Percentiles rank a stretch among this genome's conserved stretches.
phyloP scores from a whole-genome alignment of 2,113 vertebrate species.

The Tupaia tana region DNA sequence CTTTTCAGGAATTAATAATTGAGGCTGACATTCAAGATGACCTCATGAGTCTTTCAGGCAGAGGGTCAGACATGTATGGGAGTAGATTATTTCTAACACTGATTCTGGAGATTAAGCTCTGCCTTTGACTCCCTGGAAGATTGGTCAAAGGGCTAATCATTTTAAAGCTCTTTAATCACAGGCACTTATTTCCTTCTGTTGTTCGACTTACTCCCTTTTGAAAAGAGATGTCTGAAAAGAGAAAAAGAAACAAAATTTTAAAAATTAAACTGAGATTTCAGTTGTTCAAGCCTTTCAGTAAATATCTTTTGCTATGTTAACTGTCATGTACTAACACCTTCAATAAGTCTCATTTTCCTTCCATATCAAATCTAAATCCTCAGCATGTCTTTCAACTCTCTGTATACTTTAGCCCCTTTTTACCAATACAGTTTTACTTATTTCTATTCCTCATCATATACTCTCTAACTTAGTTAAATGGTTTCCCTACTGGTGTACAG shows the following conservation, averaged over 20 bases:
- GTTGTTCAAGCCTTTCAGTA: conserved; percentile 50
- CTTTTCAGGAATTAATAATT: conserved; percentile 62
- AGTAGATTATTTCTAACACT: conserved; percentile 55
- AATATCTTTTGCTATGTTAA: conserved; percentile 62
- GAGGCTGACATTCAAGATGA: conserved; percentile 43
- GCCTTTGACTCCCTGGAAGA: conserved; percentile 36
- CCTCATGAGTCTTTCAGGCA: conserved; percentile 45
- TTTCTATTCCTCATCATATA: not conserved
- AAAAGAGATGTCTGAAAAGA: conserved; percentile 46
- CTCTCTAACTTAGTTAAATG: conserved; percentile 15
- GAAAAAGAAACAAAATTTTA: conserved; percentile 66
- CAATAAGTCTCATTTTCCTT: conserved; percentile 33
- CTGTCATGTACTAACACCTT: conserved; percentile 52
- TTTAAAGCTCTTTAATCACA: conserved; percentile 66
- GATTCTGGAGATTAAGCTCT: conserved; percentile 48
- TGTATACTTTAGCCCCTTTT: not conserved
- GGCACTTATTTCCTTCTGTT: conserved; percentile 68
- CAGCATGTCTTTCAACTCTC: conserved; percentile 7
- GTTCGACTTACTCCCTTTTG: conserved; percentile 55
- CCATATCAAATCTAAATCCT: conserved; percentile 54
- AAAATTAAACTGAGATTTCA: conserved; percentile 66
- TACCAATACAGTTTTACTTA: conserved; percentile 2
- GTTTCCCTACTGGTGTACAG: not conserved
- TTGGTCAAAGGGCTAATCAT: conserved; percentile 23
- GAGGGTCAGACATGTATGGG: conserved; percentile 4